A percentile compares a stretch with the other conserved stretches of the same genome.
Conservation (phyloP, 2,888 invertebrate genomes). For the Eurois occulta region DNA sequence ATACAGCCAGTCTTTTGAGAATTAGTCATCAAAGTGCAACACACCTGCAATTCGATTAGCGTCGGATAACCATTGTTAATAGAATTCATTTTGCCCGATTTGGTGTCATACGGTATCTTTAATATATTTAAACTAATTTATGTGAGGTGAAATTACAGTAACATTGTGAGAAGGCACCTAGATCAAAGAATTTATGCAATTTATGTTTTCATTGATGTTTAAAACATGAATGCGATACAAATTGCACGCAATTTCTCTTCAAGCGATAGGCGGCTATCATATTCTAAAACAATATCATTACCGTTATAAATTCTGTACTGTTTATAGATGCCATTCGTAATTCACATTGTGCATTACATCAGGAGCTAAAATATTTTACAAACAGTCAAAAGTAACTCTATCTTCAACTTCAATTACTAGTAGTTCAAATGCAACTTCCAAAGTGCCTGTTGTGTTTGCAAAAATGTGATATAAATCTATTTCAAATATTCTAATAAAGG, state of each 20-base stretch:
- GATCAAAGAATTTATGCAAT: slow-evolving; percentile 44
- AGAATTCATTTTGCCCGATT: not conserved
- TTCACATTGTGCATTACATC: slow-evolving; percentile 24
- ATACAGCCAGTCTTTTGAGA: slow-evolving; percentile 25
- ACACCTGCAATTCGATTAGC: slow-evolving; percentile 34
- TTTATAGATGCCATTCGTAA: slow-evolving; percentile 51
- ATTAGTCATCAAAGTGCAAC: slow-evolving; percentile 54
- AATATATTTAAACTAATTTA: not conserved
- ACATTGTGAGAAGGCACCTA: not conserved
- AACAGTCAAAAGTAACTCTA: slow-evolving; percentile 2
- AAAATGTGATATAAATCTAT: slow-evolving; percentile 27
- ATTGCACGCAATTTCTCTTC: slow-evolving; percentile 54
- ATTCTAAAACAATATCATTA: slow-evolving; percentile 50
- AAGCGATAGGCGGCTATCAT: slow-evolving; percentile 29
- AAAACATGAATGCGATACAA: slow-evolving; percentile 49
- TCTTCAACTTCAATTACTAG: not conserved
- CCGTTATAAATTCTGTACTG: slow-evolving; percentile 54
- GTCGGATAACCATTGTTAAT: not conserved
- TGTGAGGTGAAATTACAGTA: not conserved
- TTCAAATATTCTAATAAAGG: slow-evolving; percentile 15
- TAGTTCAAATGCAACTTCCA: slow-evolving; percentile 18
- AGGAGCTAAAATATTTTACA: slow-evolving; percentile 22
- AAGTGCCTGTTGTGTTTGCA: slow-evolving; percentile 2
- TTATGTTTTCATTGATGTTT: slow-evolving; percentile 53
- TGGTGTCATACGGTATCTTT: not conserved